Base-by-base conservation (phyloP, 1,140 invertebrate species). In the Drosophila parabipectinata region DNA sequence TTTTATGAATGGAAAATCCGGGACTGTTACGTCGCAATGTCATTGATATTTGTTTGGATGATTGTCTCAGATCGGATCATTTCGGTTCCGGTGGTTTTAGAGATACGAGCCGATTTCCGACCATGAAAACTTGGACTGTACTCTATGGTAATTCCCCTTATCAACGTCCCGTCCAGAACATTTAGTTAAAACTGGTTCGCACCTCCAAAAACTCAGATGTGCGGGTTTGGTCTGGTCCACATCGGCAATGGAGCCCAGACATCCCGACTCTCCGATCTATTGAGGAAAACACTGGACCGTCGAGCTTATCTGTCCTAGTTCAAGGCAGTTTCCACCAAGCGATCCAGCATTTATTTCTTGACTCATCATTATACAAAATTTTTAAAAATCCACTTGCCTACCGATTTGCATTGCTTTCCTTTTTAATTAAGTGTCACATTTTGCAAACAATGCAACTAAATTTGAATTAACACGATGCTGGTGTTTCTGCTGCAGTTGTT, bases 171-270 rank as follows among this genome's bases (percentile, higher is more conserved):
- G 30, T 37, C 34, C 34, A 1, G 8, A 18, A 30, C 18, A 52
- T 61, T 85, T 84, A 80, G 81, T 79, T 85, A 34, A 85, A 84
- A 77, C 80, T 85, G 77, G 80, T 84, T 73, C 66, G 52, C 30
- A 72, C 81, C 72, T 63, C 82, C 77, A 72, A 76, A 84, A 84
- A 69, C 80, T 84, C 77, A 84, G 77, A 39, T 63, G 47, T 52
- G 82, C 62, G 72, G 81, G 80, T 80, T 84, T 60, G 51, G 67
- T 72, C 81, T 67, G 85, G 80, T 59, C 63, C 26, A n/a, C 32
- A 63, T 66, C 62, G 58, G 58, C 39, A 15, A 32, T 21, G 14
- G 50, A 53, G 51, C 39, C 64, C 56, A 50, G 58, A 56, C 57
- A 48, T 32, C 37, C 12, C 34, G 52, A 64, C 59, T 75, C 37